Evolutionary conservation across 2,888 invertebrate species (phyloP).

Genomic region (Deilephila elpenor): DNA sequence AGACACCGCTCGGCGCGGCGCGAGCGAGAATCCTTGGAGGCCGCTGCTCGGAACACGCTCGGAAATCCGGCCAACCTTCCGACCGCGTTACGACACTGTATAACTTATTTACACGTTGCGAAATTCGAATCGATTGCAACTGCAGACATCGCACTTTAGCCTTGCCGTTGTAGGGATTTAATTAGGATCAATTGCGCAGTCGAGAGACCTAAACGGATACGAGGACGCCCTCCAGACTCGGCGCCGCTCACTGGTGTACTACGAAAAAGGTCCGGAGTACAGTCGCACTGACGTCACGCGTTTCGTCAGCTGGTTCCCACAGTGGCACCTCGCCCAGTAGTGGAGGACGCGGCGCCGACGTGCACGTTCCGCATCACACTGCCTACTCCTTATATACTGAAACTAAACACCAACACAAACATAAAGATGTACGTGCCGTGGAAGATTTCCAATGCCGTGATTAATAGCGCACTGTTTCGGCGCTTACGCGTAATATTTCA

Average conservation of each 20-base stretch:
- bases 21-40: conserved; percentile 79
- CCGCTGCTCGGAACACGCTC: conserved; percentile 81
- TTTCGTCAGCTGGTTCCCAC: conserved; percentile 75
- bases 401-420: not conserved
- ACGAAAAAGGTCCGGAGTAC: conserved; percentile 72
- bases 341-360: conserved; percentile 51
- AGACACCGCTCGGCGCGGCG: conserved; percentile 55
- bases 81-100: conserved; percentile 82
- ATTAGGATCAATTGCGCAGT: conserved; percentile 83
- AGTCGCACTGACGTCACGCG: conserved; percentile 66
- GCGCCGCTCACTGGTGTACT: conserved; percentile 76
- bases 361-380: conserved; percentile 47
- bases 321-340: conserved; percentile 56
- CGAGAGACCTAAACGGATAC: conserved; percentile 80
- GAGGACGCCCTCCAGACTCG: conserved; percentile 77
- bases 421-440: not conserved
- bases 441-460: conserved; percentile 30
- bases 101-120: conserved; percentile 84
- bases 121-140: conserved; percentile 84
- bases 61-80: conserved; percentile 85
- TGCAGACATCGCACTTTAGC: conserved; percentile 83
- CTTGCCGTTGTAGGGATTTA: conserved; percentile 83
- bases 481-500: conserved; percentile 58
- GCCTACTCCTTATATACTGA: not conserved
- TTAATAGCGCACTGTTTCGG: conserved; percentile 29